Evolutionary conservation across 2,113 vertebrate genomes (phyloP).

Genomic region (Rallus limicola): DNA sequence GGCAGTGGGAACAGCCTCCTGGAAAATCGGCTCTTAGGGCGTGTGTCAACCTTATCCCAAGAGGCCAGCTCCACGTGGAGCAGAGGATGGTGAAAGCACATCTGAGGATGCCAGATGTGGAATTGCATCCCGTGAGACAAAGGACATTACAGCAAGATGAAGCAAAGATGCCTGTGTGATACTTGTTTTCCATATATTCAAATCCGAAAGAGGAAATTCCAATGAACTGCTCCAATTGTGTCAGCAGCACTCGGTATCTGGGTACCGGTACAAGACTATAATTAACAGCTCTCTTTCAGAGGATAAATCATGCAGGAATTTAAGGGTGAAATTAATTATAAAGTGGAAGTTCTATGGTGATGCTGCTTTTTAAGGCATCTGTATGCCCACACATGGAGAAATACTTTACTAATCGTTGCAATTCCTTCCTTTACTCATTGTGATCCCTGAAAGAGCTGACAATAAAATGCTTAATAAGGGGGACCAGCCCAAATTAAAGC

Average conservation of each 20-base stretch:
- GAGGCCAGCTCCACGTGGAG: background rate
- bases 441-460: background rate
- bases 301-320: slow-evolving; percentile 52
- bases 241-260: slow-evolving; percentile 45
- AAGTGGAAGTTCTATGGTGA: slow-evolving; percentile 31
- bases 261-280: slow-evolving; percentile 28
- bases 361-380: slow-evolving; percentile 37
- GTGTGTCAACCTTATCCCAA: background rate
- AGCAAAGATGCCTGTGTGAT: background rate
- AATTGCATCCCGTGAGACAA: background rate
- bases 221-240: slow-evolving; percentile 43
- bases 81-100: background rate
- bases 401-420: background rate
- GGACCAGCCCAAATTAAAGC: background rate
- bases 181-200: slow-evolving; percentile 27
- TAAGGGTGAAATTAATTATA: slow-evolving; percentile 57
- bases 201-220: slow-evolving; percentile 62
- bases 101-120: background rate
- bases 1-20: background rate
- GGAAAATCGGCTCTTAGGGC: background rate
- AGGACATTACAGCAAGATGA: background rate
- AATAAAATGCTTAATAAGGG: slow-evolving; percentile 40
- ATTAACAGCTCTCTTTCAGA: slow-evolving; percentile 49
- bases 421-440: slow-evolving; percentile 20
- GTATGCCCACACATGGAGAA: background rate